Percentiles rank a stretch among this genome's conserved stretches.
These are phyloP conservation scores for Andrena chrysosceles DNA, from an alignment of 2,888 invertebrate genomes.

Conservation along the genomic window DNA sequence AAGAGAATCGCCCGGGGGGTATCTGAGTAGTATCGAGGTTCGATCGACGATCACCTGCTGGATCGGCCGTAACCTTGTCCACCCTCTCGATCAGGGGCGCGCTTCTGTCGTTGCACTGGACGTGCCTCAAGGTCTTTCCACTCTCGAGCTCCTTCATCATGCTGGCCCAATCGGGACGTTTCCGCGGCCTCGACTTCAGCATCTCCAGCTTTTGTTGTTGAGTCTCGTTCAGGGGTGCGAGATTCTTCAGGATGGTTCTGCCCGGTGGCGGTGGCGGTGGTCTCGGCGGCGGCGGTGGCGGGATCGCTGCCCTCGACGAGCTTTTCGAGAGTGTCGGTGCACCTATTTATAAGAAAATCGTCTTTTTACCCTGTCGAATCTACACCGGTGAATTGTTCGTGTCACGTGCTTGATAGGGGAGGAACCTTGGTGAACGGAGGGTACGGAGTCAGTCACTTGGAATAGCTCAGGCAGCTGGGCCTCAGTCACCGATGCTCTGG, in stretches of 20 bases:
- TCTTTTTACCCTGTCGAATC: slow-evolving; percentile 43
- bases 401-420: neutral
- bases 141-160: slow-evolving; percentile 97
- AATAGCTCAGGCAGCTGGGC: neutral
- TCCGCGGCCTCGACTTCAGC: slow-evolving; percentile 91
- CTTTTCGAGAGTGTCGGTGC: slow-evolving; percentile 83
- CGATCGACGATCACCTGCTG: slow-evolving; percentile 78
- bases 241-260: slow-evolving; percentile 86
- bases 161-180: slow-evolving; percentile 94
- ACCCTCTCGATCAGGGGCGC: slow-evolving; percentile 83
- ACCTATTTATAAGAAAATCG: slow-evolving; percentile 71
- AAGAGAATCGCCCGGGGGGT: slow-evolving; percentile 33
- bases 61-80: slow-evolving; percentile 81
- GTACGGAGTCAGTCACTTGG: slow-evolving; percentile 1
- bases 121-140: slow-evolving; percentile 92
- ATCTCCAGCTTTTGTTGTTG: slow-evolving; percentile 90
- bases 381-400: neutral
- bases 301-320: slow-evolving; percentile 82
- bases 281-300: slow-evolving; percentile 89
- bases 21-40: slow-evolving; percentile 54
- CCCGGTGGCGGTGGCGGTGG: slow-evolving; percentile 88
- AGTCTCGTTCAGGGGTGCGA: slow-evolving; percentile 86
- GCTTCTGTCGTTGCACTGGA: slow-evolving; percentile 93
- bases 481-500: neutral
- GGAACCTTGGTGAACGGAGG: neutral